These are phyloP conservation scores for Phylloscopus collybita DNA, from an alignment of 2,797 vertebrate species.

Conservation along the genomic window DNA sequence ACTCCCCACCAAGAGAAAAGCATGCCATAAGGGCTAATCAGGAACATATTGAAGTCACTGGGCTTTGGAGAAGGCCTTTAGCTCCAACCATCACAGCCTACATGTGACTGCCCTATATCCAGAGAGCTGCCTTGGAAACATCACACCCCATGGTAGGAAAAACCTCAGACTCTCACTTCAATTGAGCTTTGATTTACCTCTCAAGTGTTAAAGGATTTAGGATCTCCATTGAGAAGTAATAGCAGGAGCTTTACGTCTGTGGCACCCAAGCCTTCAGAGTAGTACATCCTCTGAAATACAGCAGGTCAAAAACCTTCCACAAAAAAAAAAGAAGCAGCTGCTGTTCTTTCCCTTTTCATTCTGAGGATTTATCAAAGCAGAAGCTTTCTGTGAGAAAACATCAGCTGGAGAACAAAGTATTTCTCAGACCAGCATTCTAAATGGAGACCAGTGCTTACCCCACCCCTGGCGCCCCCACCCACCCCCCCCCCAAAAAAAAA, in stretches of 20 bases:
- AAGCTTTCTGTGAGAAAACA: neutral
- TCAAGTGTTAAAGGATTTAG: constrained; percentile 6
- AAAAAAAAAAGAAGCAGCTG: neutral
- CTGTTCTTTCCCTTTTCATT: neutral
- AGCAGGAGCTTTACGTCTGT: neutral
- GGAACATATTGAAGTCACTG: neutral
- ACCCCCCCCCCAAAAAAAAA: too few relatives aligned
- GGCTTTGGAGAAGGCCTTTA: neutral
- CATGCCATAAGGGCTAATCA: rapidly evolving
- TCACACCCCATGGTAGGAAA: neutral
- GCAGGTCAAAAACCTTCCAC: neutral
- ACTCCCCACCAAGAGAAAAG: neutral
- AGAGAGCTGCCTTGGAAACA: neutral
- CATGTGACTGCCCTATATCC: neutral
- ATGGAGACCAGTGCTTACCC: neutral
- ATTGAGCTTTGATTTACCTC: neutral
- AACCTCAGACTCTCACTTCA: neutral
- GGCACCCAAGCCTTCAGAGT: neutral
- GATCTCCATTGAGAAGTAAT: neutral
- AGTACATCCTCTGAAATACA: neutral
- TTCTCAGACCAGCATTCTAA: neutral
- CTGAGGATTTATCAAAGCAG: neutral
- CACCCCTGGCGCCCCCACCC: too few relatives aligned
- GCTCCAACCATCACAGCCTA: neutral
- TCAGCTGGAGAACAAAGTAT: neutral